Base-by-base conservation (phyloP, 2,888 invertebrate genomes). In the Tetropium fuscum region DNA sequence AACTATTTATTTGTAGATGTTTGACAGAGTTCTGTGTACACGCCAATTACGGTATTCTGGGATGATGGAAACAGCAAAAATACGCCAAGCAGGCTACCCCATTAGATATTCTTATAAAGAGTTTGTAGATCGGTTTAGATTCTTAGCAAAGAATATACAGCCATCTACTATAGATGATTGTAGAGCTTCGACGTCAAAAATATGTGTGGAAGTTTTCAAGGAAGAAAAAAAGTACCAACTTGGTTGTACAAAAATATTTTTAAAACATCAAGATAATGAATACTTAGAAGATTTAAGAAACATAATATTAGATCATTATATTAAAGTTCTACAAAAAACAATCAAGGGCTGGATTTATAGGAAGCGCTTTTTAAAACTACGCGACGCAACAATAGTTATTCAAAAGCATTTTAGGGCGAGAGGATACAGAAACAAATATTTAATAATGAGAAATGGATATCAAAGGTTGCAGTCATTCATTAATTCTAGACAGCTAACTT, bases 31-130 rank as follows among this genome's bases (percentile, higher is more conserved):
- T 41, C 83, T 98, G 18, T 97, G 97, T 76, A 92, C 94, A 53
- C 90, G 95, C 8, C 98, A 98, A 80, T 81, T 98, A 30, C 86
- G 97, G 49, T 98, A 98, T 79, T 96, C 96, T 0, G 98, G 98
- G 43, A 92, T 98, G 90, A 96, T 97, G 95, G 98, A 98, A 81
- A 98, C 98, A 0, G 97, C 97, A 8, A 90, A 93, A 76, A 97
- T 98, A 74, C 87, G 97, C 55, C 88, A 94, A 75, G 94, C 95
- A 8, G 98, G 98, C 0, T 98, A 94, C 80, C 97, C 98, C 0
- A 95, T 98, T 71, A 87, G 98, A 4, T 94, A 96, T 80, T 87
- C 88, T 0, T 98, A 94, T 78, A 83, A 84, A 7, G 93, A 95
- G 75, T 98, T 98, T 80, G 94, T 97, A 0, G 89, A 93, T 66